These are phyloP conservation scores for Tychaedon coryphoeus DNA, from an alignment of 2,113 vertebrate species.

Conservation along the genomic window DNA sequence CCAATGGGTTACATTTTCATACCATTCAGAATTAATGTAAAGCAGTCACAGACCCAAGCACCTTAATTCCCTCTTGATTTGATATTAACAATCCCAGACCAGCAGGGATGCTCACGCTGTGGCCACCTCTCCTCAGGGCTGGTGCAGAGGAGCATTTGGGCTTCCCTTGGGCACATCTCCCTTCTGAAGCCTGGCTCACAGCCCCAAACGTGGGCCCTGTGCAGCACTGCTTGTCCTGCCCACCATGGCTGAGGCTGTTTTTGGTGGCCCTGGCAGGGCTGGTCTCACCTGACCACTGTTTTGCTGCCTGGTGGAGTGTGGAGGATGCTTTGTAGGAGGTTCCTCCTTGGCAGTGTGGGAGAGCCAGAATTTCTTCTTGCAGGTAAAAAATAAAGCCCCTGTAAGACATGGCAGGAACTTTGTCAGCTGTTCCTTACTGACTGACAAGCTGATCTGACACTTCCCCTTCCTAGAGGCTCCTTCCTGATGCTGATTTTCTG, in stretches of 20 bases:
- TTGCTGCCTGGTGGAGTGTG: background rate
- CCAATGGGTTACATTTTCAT: background rate
- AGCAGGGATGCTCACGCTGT: rapidly evolving
- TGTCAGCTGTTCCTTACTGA: rapidly evolving
- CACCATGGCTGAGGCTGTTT: background rate
- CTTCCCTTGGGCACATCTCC: background rate
- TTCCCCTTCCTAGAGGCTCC: background rate
- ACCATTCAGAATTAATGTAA: background rate
- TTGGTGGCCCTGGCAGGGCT: background rate
- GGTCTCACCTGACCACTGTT: background rate
- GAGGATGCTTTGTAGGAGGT: background rate
- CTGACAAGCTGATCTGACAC: background rate
- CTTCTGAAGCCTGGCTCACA: background rate
- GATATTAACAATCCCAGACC: background rate
- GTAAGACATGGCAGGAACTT: background rate
- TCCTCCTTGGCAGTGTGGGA: rapidly evolving
- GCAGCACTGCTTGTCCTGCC: background rate
- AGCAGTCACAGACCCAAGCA: background rate
- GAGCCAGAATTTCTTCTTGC: background rate
- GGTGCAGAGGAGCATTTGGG: background rate
- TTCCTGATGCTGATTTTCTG: background rate
- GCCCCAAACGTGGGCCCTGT: background rate
- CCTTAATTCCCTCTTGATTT: background rate
- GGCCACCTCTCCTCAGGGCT: background rate
- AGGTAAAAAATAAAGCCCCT: background rate